Conservation (phyloP, 2,888 invertebrate species). For the Amphipyra berbera region DNA sequence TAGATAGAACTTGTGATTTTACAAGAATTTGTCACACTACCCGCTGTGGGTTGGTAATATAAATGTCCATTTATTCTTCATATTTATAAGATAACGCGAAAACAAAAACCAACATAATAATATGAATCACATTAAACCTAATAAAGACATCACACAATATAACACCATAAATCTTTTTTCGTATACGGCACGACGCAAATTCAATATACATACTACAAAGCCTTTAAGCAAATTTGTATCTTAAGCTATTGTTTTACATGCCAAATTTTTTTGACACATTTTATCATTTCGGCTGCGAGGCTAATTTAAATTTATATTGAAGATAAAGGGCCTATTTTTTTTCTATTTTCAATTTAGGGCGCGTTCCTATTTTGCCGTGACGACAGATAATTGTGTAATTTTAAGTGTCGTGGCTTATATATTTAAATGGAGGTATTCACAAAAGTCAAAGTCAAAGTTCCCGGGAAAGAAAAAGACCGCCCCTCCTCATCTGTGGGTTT, state of each 20-base stretch:
- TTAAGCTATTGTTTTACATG: constrained; percentile 33
- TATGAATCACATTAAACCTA: constrained; percentile 21
- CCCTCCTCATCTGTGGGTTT: too few species aligned
- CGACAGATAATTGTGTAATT: constrained; percentile 7
- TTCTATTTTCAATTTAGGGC: constrained; percentile 15
- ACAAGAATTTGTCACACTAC: too few species aligned
- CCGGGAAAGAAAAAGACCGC: too few species aligned
- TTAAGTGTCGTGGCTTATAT: too few species aligned
- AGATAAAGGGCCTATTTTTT: constrained; percentile 30
- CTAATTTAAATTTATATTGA: constrained; percentile 55
- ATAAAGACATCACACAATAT: constrained; percentile 46
- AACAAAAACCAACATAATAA: neutral
- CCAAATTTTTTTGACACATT: constrained; percentile 27
- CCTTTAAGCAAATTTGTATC: constrained; percentile 24
- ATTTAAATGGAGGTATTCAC: too few species aligned
- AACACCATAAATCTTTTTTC: constrained; percentile 31
- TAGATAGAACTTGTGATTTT: too few species aligned
- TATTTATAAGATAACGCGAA: too few species aligned
- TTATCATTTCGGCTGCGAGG: constrained; percentile 15
- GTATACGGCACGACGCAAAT: constrained; percentile 32
- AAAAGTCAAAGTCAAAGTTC: too few species aligned
- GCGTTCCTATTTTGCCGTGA: constrained; percentile 15
- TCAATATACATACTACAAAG: constrained; percentile 38
- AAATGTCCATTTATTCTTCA: too few species aligned
- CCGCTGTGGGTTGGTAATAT: too few species aligned